These are phyloP conservation scores for Drosophila sulfurigaster DNA, from an alignment of 1,140 invertebrate species.

Conservation along the genomic window DNA sequence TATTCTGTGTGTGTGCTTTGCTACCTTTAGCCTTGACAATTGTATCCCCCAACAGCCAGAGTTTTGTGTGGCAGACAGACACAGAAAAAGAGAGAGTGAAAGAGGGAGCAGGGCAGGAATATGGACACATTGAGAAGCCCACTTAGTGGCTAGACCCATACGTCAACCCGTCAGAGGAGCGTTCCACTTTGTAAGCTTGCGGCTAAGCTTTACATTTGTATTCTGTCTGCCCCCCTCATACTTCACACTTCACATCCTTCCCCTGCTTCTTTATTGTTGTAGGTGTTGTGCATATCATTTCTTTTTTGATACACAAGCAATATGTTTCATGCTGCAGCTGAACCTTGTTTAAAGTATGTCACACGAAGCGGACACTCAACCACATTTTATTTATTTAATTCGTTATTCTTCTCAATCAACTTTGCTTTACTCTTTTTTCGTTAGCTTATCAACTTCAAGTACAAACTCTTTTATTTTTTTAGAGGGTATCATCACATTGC, in stretches of 20 bases:
- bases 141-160: conserved; percentile 54
- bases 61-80: conserved; percentile 20
- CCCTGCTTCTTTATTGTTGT: conserved; percentile 16
- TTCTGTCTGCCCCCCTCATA: background rate
- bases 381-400: too few relatives aligned
- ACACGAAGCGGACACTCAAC: background rate
- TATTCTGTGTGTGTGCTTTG: conserved; percentile 17
- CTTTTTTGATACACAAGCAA: conserved; percentile 18
- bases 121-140: conserved; percentile 49
- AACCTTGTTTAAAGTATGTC: background rate
- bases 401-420: too few relatives aligned
- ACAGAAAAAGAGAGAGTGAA: background rate
- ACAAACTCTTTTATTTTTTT: too few relatives aligned
- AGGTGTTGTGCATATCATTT: conserved; percentile 37
- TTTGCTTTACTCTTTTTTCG: too few relatives aligned
- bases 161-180: conserved; percentile 43
- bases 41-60: conserved; percentile 41
- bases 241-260: background rate
- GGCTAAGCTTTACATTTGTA: conserved; percentile 50
- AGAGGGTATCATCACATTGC: too few relatives aligned
- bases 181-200: conserved; percentile 49
- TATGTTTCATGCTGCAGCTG: conserved; percentile 3
- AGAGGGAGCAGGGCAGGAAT: background rate
- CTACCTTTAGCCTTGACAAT: conserved; percentile 52
- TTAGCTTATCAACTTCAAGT: too few relatives aligned